Conservation (phyloP, 2,888 invertebrate genomes). For the Drosophila ezoana region DNA sequence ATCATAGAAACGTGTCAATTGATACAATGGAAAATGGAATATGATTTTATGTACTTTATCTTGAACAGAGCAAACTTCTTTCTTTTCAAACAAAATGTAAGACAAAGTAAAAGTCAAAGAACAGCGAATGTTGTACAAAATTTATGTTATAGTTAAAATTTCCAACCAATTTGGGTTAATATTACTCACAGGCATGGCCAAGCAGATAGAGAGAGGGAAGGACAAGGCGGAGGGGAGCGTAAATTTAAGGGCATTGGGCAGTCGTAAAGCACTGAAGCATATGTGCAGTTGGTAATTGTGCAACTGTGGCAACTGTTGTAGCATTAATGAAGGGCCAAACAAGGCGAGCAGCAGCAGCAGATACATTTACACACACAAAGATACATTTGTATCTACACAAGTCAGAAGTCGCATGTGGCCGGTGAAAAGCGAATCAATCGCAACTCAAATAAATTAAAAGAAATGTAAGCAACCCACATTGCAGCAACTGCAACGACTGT, state of each 20-base stretch:
- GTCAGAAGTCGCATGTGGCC: conserved; percentile 27
- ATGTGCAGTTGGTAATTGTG: conserved; percentile 46
- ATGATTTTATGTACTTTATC: background rate
- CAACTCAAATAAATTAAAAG: conserved; percentile 70
- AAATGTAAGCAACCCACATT: conserved; percentile 67
- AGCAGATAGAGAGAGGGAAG: background rate
- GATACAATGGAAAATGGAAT: background rate
- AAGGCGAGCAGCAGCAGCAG: conserved; percentile 18
- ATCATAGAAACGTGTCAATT: background rate
- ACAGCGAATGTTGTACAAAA: conserved; percentile 15
- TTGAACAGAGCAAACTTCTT: background rate
- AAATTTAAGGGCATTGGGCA: conserved; percentile 32
- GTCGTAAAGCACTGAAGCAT: conserved; percentile 38
- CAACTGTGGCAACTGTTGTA: conserved; percentile 44
- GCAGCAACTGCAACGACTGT: conserved; percentile 12
- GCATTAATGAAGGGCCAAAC: conserved; percentile 55
- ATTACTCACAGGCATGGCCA: conserved; percentile 22
- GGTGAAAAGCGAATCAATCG: conserved; percentile 52
- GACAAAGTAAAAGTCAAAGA: conserved; percentile 30
- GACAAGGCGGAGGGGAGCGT: background rate
- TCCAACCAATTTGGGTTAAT: conserved; percentile 48
- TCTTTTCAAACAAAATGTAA: background rate
- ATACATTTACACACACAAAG: conserved; percentile 7
- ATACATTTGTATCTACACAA: conserved; percentile 38
- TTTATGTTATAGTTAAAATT: conserved; percentile 40